Base-by-base conservation (phyloP, 2,797 vertebrate species). In the Peromyscus aztecus region DNA sequence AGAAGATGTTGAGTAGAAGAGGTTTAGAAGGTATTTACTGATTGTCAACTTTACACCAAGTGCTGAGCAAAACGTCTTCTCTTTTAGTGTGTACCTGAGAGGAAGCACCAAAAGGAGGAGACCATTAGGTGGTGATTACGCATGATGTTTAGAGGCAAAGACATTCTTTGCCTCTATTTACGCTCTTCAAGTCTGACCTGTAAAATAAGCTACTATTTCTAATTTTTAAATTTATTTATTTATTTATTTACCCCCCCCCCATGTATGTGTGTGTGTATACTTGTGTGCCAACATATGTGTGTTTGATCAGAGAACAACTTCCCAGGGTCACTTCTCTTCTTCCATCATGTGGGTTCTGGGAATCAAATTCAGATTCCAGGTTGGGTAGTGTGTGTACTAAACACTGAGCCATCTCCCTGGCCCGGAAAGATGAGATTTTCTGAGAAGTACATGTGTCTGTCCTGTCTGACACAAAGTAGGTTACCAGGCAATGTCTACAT, bases 41-140 rank as follows among this genome's bases (percentile, higher is more conserved):
- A 43, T 90, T 34, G 82, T 89, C 69, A 85, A 63, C 17, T 29
- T 73, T 94, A 37, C 46, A 94, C 31, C 29, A 90, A 85, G 24
- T 77, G 69, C 8, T 49, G 90, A 88, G 31, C 2, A 24, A 89
- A 90, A 82, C 11, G 23, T 40, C 46, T 75, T 27, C 34, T 63
- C 37, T 85, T 95, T 94, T 27, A 21, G 34, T 93, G 71, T 61
- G 7, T 49, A 23, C 29, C 6, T 57, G 29, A 21, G 14, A 81
- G 4, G 19, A 49, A 91, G 71, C 65, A 77, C 21, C 29, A 57
- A 76, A 89, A 93, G 34, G n/a, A 82, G n/a, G n/a, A 82, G n/a
- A 67, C 55, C 11, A 40, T 52, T 69, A 24, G 4, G 14, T 5
- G 4, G 7, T 83, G 52, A 69, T 78, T 67, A 75, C 6, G 0